Base-by-base conservation (phyloP, 2,113 vertebrate species). In the Chiloscyllium plagiosum region DNA sequence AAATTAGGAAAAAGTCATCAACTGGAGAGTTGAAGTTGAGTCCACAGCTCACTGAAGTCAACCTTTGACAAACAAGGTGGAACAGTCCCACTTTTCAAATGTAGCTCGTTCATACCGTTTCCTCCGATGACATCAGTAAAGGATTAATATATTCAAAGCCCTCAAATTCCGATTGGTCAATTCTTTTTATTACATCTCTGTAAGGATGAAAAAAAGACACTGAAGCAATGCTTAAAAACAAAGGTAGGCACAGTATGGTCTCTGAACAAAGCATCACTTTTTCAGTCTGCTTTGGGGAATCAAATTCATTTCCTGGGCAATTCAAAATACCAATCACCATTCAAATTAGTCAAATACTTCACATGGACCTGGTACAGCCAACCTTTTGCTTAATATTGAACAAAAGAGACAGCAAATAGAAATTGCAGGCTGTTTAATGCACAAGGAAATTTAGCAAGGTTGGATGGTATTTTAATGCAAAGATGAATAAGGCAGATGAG, bases 101-200 rank as follows among this genome's bases (percentile, higher is more conserved):
- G 96, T 95, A 92, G 70, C 69, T 97, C 97, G 97, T 97, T 99
- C 98, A 99, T 98, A 99, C 98, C 0, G 98, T 98, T 97, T 99
- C 99, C 96, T 99, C 99, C 2, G 98, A 97, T 96, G 99, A 98
- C 96, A 99, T 98, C 98, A 99, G 98, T 97, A 99, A 97, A 0
- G 99, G 99, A 97, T 99, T 99, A 97, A 99, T 99, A 97, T 99
- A 99, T 97, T 99, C 99, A 93, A 99, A 99, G 96, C 99, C 99
- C 97, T 99, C 99, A 93, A 99, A 99, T 96, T 99, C 99, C 0
- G 99, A 99, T 98, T 99, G 99, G 98, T 99, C 99, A 97, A 99
- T 99, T 97, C 99, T 98, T 97, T 99, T 99, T 96, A 99, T 99
- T 97, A 98, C 98, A 95, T 99, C 99, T 97, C 99, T 99, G 98